phyloP scores from a whole-genome alignment of 2,888 invertebrate genomes.

The Drosophila meridiana region DNA sequence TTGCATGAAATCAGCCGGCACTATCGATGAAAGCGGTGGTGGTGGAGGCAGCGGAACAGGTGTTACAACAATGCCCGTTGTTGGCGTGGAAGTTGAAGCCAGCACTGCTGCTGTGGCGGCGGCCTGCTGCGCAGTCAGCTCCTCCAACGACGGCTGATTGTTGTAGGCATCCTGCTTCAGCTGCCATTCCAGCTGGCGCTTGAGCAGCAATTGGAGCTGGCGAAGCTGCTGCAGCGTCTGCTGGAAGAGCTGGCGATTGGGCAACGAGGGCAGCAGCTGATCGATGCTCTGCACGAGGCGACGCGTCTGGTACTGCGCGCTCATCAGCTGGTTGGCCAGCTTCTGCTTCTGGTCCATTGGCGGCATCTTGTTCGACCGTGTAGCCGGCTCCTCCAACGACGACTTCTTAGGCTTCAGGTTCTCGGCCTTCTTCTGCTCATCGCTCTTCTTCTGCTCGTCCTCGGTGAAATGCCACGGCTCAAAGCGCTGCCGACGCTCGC shows the following conservation, averaged over 20 bases:
- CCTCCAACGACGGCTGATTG: background rate
- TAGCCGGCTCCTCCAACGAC: background rate
- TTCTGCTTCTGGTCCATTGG: background rate
- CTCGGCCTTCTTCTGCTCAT: background rate
- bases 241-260: slow-evolving; percentile 29
- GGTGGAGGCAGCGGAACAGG: background rate
- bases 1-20: background rate
- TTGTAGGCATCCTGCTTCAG: slow-evolving; percentile 6
- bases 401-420: background rate
- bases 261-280: slow-evolving; percentile 36
- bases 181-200: slow-evolving; percentile 30
- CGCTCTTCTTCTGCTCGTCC: slow-evolving; percentile 5
- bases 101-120: background rate
- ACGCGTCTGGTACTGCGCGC: slow-evolving; percentile 32
- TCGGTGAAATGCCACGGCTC: slow-evolving; percentile 31
- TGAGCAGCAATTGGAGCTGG: slow-evolving; percentile 31
- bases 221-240: slow-evolving; percentile 26
- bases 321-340: slow-evolving; percentile 23
- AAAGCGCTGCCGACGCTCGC: slow-evolving; percentile 25
- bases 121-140: background rate
- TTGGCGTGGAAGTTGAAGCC: background rate
- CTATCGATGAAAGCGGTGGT: background rate
- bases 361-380: background rate
- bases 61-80: background rate
- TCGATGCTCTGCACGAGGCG: slow-evolving; percentile 23